These are phyloP conservation scores for Drosophila mimetica DNA, from an alignment of 2,888 invertebrate species.

Conservation along the genomic window DNA sequence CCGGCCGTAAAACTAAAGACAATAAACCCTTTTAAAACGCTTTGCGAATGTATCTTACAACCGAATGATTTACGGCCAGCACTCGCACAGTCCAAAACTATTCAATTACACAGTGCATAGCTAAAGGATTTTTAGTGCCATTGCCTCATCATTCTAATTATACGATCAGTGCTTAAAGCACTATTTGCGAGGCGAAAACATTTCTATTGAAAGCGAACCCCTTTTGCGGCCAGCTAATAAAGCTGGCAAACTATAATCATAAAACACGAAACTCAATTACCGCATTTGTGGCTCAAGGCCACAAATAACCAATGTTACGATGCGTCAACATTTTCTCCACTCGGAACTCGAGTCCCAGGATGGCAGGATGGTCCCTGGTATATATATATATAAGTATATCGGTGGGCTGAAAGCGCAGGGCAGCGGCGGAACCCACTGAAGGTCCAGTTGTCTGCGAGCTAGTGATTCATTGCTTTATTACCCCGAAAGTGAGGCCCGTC, in stretches of 20 bases:
- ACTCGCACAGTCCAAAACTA: conserved; percentile 18
- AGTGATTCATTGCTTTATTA: conserved; percentile 82
- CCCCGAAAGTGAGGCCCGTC: conserved; percentile 56
- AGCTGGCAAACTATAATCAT: conserved; percentile 63
- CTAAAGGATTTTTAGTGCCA: conserved; percentile 29
- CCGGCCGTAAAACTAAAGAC: conserved; percentile 10
- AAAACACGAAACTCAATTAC: conserved; percentile 79
- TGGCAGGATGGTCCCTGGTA: conserved; percentile 8
- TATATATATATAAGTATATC: background rate
- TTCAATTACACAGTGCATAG: conserved; percentile 32
- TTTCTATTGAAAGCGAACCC: conserved; percentile 24
- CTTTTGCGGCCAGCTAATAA: conserved; percentile 54
- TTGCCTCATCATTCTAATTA: conserved; percentile 39
- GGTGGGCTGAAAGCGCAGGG: background rate
- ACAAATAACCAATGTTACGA: conserved; percentile 78
- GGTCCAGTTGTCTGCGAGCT: conserved; percentile 27
- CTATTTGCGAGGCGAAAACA: conserved; percentile 17
- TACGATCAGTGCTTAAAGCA: conserved; percentile 37
- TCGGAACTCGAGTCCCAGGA: conserved; percentile 6
- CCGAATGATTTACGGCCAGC: conserved; percentile 26
- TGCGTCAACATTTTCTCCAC: conserved; percentile 73
- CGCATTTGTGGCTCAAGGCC: conserved; percentile 78
- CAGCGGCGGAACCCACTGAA: conserved; percentile 11
- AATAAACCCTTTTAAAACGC: conserved; percentile 10
- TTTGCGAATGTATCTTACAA: background rate